These are phyloP conservation scores for Peromyscus eremicus DNA, from an alignment of 2,797 vertebrate genomes.

Conservation along the genomic window DNA sequence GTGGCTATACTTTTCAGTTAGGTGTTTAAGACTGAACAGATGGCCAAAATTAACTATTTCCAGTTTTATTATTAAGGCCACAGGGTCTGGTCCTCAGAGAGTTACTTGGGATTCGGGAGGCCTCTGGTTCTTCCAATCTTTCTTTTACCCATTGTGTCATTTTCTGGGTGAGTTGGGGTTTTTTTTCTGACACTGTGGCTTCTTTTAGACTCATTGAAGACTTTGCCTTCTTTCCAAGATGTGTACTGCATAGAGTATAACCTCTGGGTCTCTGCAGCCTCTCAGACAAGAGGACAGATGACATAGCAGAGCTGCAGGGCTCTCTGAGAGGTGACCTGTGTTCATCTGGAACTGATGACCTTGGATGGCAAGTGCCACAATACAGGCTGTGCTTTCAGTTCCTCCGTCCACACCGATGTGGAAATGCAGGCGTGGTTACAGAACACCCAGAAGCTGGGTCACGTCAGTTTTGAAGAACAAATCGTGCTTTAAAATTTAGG, in stretches of 20 bases:
- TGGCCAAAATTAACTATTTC: background rate
- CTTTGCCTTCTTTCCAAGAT: background rate
- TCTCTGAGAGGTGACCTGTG: background rate
- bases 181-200: background rate
- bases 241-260: background rate
- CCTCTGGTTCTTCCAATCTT: background rate
- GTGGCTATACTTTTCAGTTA: background rate
- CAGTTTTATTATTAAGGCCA: background rate
- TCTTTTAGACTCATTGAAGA: background rate
- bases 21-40: background rate
- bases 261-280: background rate
- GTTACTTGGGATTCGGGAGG: background rate
- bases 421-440: background rate
- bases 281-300: background rate
- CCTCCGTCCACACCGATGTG: background rate
- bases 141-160: background rate
- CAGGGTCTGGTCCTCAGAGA: background rate
- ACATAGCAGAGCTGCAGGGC: background rate
- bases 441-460: background rate
- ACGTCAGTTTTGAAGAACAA: background rate
- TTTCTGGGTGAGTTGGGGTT: background rate
- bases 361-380: background rate
- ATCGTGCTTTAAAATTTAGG: background rate
- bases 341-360: background rate
- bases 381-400: background rate